A percentile compares a stretch with the other conserved stretches of the same genome.
phyloP scores from a whole-genome alignment of 2,888 invertebrate species.

The Trissolcus brochymenae region DNA sequence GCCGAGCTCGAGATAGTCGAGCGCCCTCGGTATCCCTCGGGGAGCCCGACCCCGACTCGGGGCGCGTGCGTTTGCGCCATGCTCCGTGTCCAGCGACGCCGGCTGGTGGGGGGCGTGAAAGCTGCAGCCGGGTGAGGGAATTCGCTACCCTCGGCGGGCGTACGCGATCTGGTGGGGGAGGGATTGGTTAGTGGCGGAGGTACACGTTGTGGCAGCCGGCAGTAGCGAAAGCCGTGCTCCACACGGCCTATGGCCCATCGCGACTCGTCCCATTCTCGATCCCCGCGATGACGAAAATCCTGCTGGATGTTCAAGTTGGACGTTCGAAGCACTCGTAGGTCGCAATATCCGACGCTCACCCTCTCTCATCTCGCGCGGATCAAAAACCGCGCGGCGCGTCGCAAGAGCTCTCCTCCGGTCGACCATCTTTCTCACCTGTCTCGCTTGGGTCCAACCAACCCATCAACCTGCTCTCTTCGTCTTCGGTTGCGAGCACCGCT shows the following conservation, averaged over 20 bases:
- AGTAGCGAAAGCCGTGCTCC: constrained; percentile 73
- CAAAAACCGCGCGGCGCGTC: background rate
- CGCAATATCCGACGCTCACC: background rate
- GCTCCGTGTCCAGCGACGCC: constrained; percentile 23
- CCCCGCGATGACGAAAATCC: constrained; percentile 43
- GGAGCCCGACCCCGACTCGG: constrained; percentile 54
- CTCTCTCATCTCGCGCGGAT: background rate
- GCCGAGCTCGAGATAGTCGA: constrained; percentile 29
- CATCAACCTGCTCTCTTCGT: constrained; percentile 18
- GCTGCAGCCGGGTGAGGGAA: constrained; percentile 49
- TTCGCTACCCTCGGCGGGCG: constrained; percentile 45
- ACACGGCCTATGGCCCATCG: constrained; percentile 68
- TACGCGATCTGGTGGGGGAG: constrained; percentile 50
- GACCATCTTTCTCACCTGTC: constrained; percentile 47
- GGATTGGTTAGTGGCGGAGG: constrained; percentile 70
- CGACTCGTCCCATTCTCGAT: constrained; percentile 47
- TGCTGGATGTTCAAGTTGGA: constrained; percentile 23
- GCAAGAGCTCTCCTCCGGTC: constrained; percentile 20
- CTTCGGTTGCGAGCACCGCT: constrained; percentile 3
- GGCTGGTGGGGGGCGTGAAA: constrained; percentile 28
- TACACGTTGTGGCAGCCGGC: constrained; percentile 75
- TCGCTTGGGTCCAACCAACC: constrained; percentile 17
- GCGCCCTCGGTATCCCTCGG: constrained; percentile 21
- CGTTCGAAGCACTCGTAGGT: constrained; percentile 20
- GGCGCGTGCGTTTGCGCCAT: constrained; percentile 56